Evolutionary conservation across 2,113 vertebrate genomes (phyloP), one percentile per base, ranked within the genome.

Genomic region (Tursiops truncatus): DNA sequence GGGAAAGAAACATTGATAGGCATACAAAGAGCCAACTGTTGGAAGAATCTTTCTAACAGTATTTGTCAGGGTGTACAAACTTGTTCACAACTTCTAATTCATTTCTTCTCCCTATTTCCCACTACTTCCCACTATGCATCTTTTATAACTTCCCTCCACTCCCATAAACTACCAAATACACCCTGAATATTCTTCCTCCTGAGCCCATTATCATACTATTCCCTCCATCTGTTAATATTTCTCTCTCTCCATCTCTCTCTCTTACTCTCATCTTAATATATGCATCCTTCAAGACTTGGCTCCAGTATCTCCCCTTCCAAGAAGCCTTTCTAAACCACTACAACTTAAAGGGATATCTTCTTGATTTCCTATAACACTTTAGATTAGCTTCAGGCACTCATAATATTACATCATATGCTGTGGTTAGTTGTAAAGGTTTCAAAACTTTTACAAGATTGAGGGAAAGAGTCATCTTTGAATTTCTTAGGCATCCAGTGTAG

Each of bases 101-200:
- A 95, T 62, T 94, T 94, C 44, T 86, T 84, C 33, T 93, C 74
- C 36, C 77, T 94, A 21, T 47, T 88, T 36, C 17, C n/a, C 63
- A 86, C 36, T 86, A 73, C 65, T 82, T 56, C 8, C 23, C 63
- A 86, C 36, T 86, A 73, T 33, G 13, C 6, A 53, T 41, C 38
- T 86, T 89, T 62, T 79, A 12, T 33, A 92, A 87, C 58, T 65
- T 58, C n/a, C 36, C 47, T 58, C 50, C 28, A 86, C n/a, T 71
- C 41, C 56, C 26, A 76, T 50, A 18, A 88, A 76, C 28, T 60
- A 87, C n/a, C 89, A 90, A 89, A 92, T 76, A 90, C 4, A 67
- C 11, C 15, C 33, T 50, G 33, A 94, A 80, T 83, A 94, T 70
- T 60, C 26, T 56, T 94, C 44, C 41, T 91, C 83, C 77, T 93